Evolutionary conservation across 2,113 vertebrate species (phyloP).

Genomic region (Pandion haliaetus): DNA sequence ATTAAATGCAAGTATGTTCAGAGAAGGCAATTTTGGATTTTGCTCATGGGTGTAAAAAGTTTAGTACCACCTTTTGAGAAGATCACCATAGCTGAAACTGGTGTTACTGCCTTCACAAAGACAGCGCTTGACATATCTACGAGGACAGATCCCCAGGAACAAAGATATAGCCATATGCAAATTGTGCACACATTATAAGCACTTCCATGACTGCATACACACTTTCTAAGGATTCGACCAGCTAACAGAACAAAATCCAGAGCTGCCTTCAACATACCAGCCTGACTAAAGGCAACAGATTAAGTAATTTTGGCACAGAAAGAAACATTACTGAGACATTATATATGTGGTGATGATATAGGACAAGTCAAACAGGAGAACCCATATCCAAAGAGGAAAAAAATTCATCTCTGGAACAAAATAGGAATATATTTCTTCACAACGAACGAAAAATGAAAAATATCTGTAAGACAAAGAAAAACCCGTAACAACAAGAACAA

Average conservation of each 20-base stretch:
- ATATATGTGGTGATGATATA: neutral
- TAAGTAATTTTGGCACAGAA: neutral
- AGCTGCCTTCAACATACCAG: neutral
- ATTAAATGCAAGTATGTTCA: neutral
- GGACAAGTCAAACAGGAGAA: neutral
- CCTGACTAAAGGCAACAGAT: neutral
- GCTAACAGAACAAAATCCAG: neutral
- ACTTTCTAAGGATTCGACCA: neutral
- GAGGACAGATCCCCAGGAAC: neutral
- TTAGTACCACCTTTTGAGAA: neutral
- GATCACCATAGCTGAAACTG: neutral
- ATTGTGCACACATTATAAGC: neutral
- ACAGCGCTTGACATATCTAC: neutral
- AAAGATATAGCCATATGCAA: neutral
- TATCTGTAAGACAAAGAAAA: neutral
- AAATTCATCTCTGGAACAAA: neutral
- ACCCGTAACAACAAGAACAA: neutral
- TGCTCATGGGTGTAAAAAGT: neutral
- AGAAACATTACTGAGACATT: neutral
- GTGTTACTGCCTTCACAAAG: neutral
- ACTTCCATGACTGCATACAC: neutral
- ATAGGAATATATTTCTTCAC: neutral
- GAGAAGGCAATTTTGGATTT: neutral
- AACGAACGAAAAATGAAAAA: neutral
- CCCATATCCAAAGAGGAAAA: neutral